Evolutionary conservation across 2,113 vertebrate genomes (phyloP).

Genomic region (Zosterops pallidus): DNA sequence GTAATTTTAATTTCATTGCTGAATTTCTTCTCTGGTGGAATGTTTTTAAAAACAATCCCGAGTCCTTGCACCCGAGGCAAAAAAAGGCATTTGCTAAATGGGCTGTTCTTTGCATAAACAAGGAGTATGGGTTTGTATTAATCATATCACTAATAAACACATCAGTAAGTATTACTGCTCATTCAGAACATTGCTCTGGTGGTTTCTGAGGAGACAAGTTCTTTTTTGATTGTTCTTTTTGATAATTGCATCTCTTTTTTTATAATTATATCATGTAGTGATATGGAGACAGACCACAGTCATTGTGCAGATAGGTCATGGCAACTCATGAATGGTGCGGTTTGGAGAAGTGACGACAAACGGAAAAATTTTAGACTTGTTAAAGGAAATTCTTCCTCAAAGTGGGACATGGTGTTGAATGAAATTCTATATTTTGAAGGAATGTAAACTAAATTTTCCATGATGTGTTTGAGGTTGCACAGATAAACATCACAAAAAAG

Average conservation of each 20-base stretch:
- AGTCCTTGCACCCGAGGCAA: neutral
- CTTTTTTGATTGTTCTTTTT: neutral
- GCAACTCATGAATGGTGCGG: neutral
- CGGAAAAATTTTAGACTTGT: neutral
- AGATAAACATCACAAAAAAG: neutral
- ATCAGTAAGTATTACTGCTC: neutral
- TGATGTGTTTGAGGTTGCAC: neutral
- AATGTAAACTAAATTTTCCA: neutral
- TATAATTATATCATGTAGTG: neutral
- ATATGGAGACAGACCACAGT: neutral
- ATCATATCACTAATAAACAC: neutral
- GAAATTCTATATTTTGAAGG: neutral
- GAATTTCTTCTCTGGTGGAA: neutral
- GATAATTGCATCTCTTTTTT: neutral
- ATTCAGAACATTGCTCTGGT: neutral
- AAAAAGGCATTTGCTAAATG: neutral
- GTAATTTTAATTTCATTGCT: conserved; percentile 12
- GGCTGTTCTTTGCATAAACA: neutral
- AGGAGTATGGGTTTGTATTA: neutral
- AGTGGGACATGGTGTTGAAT: neutral
- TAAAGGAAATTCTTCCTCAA: neutral
- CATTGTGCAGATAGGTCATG: neutral
- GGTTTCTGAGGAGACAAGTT: neutral
- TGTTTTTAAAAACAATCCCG: neutral
- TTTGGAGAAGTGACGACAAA: neutral